Conservation (phyloP, 35 echinoderm and acorn worm genomes). For the Acanthaster planci region DNA sequence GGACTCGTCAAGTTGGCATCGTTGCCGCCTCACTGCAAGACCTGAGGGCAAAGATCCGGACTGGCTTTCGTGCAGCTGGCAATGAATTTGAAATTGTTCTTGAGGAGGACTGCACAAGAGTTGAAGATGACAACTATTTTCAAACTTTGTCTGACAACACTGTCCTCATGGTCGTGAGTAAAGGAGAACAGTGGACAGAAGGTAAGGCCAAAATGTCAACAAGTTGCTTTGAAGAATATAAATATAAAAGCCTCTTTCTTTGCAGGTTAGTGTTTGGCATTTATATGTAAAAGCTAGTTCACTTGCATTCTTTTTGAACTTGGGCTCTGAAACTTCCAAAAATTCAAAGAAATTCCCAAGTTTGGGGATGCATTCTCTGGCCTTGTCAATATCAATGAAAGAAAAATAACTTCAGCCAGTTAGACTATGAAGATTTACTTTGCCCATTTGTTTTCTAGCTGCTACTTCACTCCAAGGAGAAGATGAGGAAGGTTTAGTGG, state of each 20-base stretch:
- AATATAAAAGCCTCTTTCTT: no score
- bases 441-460: neutral
- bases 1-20: neutral
- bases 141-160: neutral
- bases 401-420: no score
- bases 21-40: neutral
- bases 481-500: neutral
- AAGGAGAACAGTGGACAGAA: neutral
- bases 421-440: no score
- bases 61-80: neutral
- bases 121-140: neutral
- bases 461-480: neutral
- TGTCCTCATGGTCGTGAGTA: neutral
- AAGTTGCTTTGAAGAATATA: no score
- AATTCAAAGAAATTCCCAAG: no score
- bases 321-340: no score
- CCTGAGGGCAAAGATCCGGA: neutral
- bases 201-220: neutral
- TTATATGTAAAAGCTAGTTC: no score
- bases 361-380: no score
- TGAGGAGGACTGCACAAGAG: neutral
- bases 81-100: neutral
- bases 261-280: no score
- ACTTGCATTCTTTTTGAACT: no score
- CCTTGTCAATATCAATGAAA: no score